Conservation (phyloP, 1,140 invertebrate species). For the Rhizoglyphus robini region DNA sequence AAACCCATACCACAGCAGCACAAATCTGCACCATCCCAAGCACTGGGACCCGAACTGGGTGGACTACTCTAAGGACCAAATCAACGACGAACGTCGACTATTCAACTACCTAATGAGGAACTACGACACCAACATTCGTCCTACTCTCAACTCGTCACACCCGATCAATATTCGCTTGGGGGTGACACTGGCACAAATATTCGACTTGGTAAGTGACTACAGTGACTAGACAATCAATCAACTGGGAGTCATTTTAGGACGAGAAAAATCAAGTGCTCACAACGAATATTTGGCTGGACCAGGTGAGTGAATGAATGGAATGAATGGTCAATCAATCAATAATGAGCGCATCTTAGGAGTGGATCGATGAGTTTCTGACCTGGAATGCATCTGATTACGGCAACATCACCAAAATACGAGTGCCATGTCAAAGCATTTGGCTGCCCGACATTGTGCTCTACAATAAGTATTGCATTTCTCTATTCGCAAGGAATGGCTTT, state of each 20-base stretch:
- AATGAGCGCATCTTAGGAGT: constrained; percentile 25
- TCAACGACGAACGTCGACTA: constrained; percentile 42
- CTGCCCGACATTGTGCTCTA: constrained; percentile 45
- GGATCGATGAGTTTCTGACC: constrained; percentile 40
- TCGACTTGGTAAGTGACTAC: constrained; percentile 34
- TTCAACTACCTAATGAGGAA: constrained; percentile 40
- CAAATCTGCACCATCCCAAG: background rate
- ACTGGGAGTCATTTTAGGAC: constrained; percentile 35
- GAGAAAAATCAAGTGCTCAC: constrained; percentile 49
- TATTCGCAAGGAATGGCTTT: background rate
- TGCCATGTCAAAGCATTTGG: constrained; percentile 44
- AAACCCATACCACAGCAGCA: background rate
- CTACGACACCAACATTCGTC: constrained; percentile 44
- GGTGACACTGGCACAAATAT: constrained; percentile 47
- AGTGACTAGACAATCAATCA: background rate
- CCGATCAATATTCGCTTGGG: constrained; percentile 43
- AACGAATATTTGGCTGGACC: constrained; percentile 47
- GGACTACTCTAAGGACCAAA: constrained; percentile 1
- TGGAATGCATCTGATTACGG: constrained; percentile 42
- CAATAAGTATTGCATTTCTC: constrained; percentile 34
- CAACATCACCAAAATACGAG: constrained; percentile 37
- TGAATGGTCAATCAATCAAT: background rate
- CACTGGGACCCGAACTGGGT: background rate
- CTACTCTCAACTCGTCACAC: constrained; percentile 42
- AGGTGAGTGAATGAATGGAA: constrained; percentile 31